Base-by-base conservation (phyloP, 2,888 invertebrate genomes). In the Liodrosophila aerea region DNA sequence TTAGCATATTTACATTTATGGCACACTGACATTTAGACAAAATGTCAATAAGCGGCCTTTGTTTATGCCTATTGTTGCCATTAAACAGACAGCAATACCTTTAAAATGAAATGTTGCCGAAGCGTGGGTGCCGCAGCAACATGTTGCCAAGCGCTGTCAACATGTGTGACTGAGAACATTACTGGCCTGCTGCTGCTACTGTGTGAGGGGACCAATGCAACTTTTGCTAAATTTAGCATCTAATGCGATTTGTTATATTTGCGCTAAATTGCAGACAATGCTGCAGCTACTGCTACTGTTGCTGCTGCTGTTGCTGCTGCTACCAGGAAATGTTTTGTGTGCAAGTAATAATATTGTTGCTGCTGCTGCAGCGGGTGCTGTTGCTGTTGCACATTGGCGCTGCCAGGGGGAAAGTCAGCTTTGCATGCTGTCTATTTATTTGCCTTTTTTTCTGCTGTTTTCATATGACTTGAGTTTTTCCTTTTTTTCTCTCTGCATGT, bases 231-330 rank as follows among this genome's bases (percentile, higher is more conserved):
- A 81, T 81, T 76, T 81, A 83, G 80, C 81, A 61, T 70, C 75
- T 80, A 83, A 81, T 80, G 76, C 81, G 80, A 81, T 81, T 83
- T 81, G 78, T 82, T 68, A 76, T 73, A 82, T 67, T 62, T 81
- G 82, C 68, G 75, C 78, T 81, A 77, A 78, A 78, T 78, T 82
- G 82, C 76, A 61, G 63, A 44, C 70, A 69, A 52, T 64, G 60
- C 61, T 41, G 39, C 34, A 13, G 30, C n/a, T 36, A 31, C 33
- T 36, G 52, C 13, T 45, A 49, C 16, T 46, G 64, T 56, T 50
- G 56, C 30, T 43, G 54, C 9, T 45, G 52, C 12, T 39, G 60
- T 12, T 63, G 60, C 12, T 47, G 43, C 8, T 45, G 49, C 27
- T 68, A 78, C 73, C 76, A 81, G 76, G 76, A 80, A 80, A 80